These are phyloP conservation scores for Enoplolaimus lenunculus DNA, from an alignment of 2,888 invertebrate genomes.

Conservation along the genomic window DNA sequence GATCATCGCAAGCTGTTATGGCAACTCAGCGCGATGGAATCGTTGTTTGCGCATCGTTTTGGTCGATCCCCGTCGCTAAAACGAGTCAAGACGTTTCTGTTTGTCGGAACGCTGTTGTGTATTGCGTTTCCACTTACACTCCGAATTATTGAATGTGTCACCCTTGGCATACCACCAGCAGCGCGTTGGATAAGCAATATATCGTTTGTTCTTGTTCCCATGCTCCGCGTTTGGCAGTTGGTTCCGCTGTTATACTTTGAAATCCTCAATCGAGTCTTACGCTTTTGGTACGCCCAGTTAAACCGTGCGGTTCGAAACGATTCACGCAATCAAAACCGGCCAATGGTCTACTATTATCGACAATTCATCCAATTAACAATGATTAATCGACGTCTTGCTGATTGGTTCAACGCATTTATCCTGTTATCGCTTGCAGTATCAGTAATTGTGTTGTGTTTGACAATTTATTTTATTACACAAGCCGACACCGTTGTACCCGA, in stretches of 20 bases:
- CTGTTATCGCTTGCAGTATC: constrained; percentile 5
- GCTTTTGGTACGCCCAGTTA: not conserved
- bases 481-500: not conserved
- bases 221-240: not conserved
- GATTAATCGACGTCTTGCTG: constrained; percentile 5
- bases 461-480: constrained; percentile 14
- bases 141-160: not conserved
- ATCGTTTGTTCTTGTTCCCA: not conserved
- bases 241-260: not conserved
- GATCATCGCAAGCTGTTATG: not conserved
- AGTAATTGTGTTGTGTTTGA: constrained; percentile 12
- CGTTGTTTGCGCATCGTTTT: not conserved
- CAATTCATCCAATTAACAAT: constrained; percentile 7
- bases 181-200: not conserved
- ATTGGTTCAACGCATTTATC: constrained; percentile 16
- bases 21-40: not conserved
- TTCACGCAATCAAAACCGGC: not conserved
- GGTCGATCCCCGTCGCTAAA: not conserved
- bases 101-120: not conserved
- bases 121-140: not conserved
- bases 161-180: not conserved
- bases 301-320: constrained; percentile 3
- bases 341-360: constrained; percentile 11
- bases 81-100: not conserved
- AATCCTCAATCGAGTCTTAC: not conserved